Evolutionary conservation across 2,113 vertebrate species (phyloP).

Genomic region (Oreocharis arfaki): DNA sequence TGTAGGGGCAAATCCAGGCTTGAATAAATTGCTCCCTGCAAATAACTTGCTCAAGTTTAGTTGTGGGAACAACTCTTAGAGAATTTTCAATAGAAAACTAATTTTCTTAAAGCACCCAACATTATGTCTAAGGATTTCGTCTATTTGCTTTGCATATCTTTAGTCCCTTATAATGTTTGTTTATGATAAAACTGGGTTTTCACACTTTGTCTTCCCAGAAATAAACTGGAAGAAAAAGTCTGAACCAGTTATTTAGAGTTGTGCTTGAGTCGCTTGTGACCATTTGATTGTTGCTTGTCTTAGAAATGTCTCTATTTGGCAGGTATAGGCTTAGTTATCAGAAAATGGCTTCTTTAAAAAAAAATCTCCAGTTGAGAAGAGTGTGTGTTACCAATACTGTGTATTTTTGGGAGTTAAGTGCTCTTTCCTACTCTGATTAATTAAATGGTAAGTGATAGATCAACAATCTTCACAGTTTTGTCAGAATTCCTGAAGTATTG

Average conservation of each 20-base stretch:
- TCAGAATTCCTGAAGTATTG: neutral
- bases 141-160: neutral
- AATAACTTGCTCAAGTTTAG: neutral
- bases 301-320: neutral
- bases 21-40: conserved; percentile 8
- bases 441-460: neutral
- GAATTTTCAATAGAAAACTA: neutral
- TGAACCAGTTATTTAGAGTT: neutral
- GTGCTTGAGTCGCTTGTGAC: neutral
- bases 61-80: neutral
- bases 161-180: neutral
- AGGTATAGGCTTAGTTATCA: neutral
- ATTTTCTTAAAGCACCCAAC: neutral
- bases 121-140: neutral
- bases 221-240: neutral
- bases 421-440: neutral
- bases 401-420: neutral
- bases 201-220: neutral
- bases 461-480: neutral
- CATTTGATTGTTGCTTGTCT: neutral
- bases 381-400: neutral
- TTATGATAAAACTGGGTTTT: neutral
- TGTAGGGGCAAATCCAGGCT: conserved; percentile 16
- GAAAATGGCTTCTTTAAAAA: neutral
- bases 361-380: neutral